Base-by-base conservation (phyloP, 1,140 invertebrate species). In the Pararge aegeria region DNA sequence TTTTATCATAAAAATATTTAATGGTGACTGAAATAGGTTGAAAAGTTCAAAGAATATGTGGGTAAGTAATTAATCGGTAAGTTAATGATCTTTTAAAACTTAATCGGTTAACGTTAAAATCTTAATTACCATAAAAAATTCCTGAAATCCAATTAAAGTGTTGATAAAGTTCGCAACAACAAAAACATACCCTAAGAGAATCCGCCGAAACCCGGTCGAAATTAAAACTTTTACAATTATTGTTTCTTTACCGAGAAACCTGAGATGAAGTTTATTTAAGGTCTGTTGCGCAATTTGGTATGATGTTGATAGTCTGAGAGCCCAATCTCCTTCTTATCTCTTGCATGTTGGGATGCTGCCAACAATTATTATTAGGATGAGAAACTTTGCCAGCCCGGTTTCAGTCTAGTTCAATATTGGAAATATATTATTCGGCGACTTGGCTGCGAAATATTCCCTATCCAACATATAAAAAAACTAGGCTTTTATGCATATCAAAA, bases 161-260 rank as follows among this genome's bases (percentile, higher is more conserved):
- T 42, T 42, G 24, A 12, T n/a, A 15, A 37, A 38, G n/a, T 37
- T 42, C 15, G 24, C 13, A 57, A 29, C 34, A 50, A 27, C n/a
- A 15, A 29, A 19, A 57, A 50, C 46, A 20, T 16, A 29, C 30
- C 20, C 49, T 57, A 51, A 57, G 20, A n/a, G 21, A 40, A 49
- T 42, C 38, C 38, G 13, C 29, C 50, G 19, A 64, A 73, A 73
- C 58, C 58, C 49, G 24, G 53, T n/a, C 44, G 37, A 67, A 68
- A 66, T 65, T 69, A 68, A 72, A 75, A 72, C 70, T 72, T 74
- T 70, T 44, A 64, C 65, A 73, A 71, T 74, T 66, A 74, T 66
- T 66, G 61, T 66, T 67, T 64, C 63, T 61, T 55, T 68, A 60
- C 48, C 48, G 59, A 56, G 61, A 61, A 68, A 68, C 58, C 49